A percentile compares a stretch with the other conserved stretches of the same genome.
Evolutionary conservation across 1,140 invertebrate species (phyloP).

Genomic region (Apis florea): DNA sequence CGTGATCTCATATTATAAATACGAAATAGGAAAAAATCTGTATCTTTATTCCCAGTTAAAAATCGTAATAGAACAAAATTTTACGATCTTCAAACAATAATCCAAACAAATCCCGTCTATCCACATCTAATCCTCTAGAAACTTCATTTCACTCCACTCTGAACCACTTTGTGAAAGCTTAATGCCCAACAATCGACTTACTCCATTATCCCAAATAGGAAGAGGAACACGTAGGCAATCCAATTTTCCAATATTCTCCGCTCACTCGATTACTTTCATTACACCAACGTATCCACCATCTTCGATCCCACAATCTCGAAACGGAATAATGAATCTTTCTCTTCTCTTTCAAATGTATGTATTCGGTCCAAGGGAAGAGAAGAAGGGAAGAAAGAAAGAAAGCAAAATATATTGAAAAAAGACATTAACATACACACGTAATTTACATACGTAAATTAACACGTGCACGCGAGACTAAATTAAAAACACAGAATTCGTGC

Average conservation of each 20-base stretch:
- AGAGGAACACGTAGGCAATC: slow-evolving; percentile 32
- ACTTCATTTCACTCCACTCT: background rate
- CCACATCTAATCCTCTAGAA: background rate
- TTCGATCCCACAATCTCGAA: background rate
- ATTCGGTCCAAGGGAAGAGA: background rate
- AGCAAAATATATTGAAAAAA: background rate
- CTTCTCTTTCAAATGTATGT: background rate
- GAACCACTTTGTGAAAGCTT: background rate
- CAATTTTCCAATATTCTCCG: slow-evolving; percentile 30
- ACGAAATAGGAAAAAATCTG: background rate
- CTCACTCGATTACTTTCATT: slow-evolving; percentile 31
- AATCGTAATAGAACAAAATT: too few species aligned
- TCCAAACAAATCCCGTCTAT: background rate
- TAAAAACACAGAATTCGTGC: background rate
- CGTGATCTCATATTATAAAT: too few species aligned
- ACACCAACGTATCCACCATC: slow-evolving; percentile 5
- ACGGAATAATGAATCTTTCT: background rate
- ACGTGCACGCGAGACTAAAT: background rate
- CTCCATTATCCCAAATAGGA: slow-evolving; percentile 16
- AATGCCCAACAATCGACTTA: background rate
- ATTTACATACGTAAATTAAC: slow-evolving; percentile 9
- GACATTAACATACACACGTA: background rate
- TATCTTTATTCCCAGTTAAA: too few species aligned
- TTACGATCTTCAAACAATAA: too few species aligned
- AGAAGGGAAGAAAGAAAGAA: background rate